A percentile compares a stretch with the other conserved stretches of the same genome.
Conservation (phyloP, 2,888 invertebrate genomes). For the Mongoloraphidia duomilia region DNA sequence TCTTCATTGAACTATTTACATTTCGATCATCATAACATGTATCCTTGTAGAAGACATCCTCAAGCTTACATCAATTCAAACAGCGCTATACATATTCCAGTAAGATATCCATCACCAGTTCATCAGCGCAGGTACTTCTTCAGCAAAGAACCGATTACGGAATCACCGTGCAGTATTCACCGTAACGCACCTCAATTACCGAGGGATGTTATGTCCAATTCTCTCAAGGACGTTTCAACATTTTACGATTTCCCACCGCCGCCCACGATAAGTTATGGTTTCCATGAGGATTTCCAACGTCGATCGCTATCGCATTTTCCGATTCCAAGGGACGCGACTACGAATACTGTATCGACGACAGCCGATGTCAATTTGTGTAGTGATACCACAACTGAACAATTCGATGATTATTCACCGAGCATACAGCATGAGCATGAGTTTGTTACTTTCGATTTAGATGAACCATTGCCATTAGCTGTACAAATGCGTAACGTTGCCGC, state of each 20-base stretch:
- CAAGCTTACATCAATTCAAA: constrained; percentile 30
- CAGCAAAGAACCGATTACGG: constrained; percentile 38
- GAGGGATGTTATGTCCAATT: constrained; percentile 32
- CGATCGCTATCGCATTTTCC: constrained; percentile 24
- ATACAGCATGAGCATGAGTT: constrained; percentile 47
- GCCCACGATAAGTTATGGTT: constrained; percentile 46
- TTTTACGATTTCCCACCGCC: constrained; percentile 52
- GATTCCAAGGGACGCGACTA: constrained; percentile 45
- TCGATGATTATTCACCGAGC: constrained; percentile 40
- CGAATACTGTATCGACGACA: constrained; percentile 53
- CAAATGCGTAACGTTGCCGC: constrained; percentile 19
- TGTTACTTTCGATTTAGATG: constrained; percentile 54
- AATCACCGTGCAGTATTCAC: constrained; percentile 42
- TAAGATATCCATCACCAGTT: constrained; percentile 30
- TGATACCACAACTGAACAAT: constrained; percentile 24
- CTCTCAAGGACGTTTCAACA: constrained; percentile 41
- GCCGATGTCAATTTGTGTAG: constrained; percentile 35
- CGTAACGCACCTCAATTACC: constrained; percentile 27
- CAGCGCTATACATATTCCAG: constrained; percentile 25
- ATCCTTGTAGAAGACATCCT: constrained; percentile 33
- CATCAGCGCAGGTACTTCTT: constrained; percentile 48
- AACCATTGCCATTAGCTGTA: constrained; percentile 30
- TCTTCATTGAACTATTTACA: constrained; percentile 32
- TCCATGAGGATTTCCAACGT: constrained; percentile 23
- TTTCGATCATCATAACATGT: constrained; percentile 19